Evolutionary conservation across 2,888 invertebrate genomes (phyloP).

Genomic region (Cryptus armator): DNA sequence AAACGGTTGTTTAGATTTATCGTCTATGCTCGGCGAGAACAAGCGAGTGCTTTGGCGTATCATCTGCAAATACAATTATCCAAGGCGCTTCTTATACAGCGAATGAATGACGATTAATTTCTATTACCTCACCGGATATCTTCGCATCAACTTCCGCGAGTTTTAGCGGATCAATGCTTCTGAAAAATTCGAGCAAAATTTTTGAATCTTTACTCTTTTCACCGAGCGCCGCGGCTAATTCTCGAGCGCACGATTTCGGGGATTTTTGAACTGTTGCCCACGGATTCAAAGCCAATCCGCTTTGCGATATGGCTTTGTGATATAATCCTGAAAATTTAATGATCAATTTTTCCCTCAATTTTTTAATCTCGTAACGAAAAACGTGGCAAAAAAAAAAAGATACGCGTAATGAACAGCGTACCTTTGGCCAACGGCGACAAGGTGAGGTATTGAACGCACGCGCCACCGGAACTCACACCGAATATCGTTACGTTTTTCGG

Average conservation of each 20-base stretch:
- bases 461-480: conserved; percentile 76
- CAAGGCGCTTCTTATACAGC: background rate
- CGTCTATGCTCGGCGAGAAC: conserved; percentile 75
- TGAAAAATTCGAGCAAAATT: conserved; percentile 75
- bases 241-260: conserved; percentile 66
- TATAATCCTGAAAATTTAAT: conserved; percentile 76
- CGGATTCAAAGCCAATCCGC: conserved; percentile 75
- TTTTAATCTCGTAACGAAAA: background rate
- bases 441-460: conserved; percentile 72
- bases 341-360: background rate
- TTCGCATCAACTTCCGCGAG: conserved; percentile 70
- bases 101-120: background rate
- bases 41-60: conserved; percentile 48
- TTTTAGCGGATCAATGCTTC: conserved; percentile 71
- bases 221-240: conserved; percentile 74
- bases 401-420: conserved; percentile 20
- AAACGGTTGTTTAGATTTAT: conserved; percentile 75
- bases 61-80: background rate
- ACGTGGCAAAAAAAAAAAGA: background rate
- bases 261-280: conserved; percentile 71
- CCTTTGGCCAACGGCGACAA: conserved; percentile 72
- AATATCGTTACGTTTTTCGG: conserved; percentile 75
- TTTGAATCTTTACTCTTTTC: conserved; percentile 72
- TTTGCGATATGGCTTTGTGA: conserved; percentile 80
- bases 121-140: conserved; percentile 62